phyloP scores from a whole-genome alignment of 2,888 invertebrate species.

The Prosapia bicincta region DNA sequence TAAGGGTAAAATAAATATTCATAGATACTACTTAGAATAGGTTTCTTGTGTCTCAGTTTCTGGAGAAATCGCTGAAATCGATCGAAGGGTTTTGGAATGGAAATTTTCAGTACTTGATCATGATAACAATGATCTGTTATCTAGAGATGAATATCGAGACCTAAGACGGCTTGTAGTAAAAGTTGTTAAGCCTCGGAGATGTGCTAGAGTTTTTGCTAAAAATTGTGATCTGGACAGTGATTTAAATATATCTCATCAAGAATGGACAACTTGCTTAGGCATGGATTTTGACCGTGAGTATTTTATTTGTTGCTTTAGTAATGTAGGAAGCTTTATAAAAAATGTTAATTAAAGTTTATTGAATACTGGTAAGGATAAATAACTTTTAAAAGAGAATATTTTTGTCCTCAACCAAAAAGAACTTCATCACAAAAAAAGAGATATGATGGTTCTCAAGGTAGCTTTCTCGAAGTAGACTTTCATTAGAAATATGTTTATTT shows the following conservation, averaged over 20 bases:
- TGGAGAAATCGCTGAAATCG: conserved; percentile 29
- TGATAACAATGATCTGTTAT: conserved; percentile 72
- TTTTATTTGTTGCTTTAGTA: not conserved
- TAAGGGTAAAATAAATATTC: no score
- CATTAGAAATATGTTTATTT: no score
- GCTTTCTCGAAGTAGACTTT: no score
- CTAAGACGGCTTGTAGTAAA: conserved; percentile 79
- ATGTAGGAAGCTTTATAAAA: no score
- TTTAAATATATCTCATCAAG: conserved; percentile 69
- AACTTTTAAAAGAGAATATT: no score
- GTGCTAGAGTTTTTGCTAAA: conserved; percentile 83
- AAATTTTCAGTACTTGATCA: conserved; percentile 82
- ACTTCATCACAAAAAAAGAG: no score
- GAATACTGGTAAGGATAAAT: no score
- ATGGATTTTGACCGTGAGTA: conserved; percentile 31
- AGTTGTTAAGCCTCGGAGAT: conserved; percentile 83
- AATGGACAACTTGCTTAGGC: conserved; percentile 85
- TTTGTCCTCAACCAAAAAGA: no score
- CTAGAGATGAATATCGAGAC: conserved; percentile 77
- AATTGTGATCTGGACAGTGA: conserved; percentile 84
- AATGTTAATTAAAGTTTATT: no score
- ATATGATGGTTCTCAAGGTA: no score
- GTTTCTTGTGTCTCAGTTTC: conserved; percentile 6
- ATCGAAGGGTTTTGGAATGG: conserved; percentile 71
- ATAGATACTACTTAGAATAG: not conserved